These are phyloP conservation scores for Patiria miniata DNA, from an alignment of 35 echinoderm and acorn worm genomes.

Conservation along the genomic window DNA sequence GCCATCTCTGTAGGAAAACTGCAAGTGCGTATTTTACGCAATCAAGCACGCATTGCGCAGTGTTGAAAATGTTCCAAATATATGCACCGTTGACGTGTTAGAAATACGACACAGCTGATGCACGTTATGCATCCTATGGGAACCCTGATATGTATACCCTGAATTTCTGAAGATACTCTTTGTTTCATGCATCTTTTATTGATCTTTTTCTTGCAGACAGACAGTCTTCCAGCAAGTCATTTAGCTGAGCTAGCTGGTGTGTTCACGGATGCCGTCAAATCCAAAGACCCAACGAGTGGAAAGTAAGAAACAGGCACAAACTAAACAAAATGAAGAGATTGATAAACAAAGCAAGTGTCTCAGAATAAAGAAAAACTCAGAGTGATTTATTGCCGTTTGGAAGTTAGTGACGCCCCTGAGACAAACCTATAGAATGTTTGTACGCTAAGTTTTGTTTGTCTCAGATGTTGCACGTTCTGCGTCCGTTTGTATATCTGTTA, in stretches of 20 bases:
- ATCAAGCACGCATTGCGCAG: too few relatives aligned
- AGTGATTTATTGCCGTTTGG: background rate
- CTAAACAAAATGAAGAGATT: too few relatives aligned
- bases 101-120: too few relatives aligned
- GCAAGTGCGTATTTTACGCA: too few relatives aligned
- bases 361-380: background rate
- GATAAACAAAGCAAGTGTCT: background rate
- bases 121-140: background rate
- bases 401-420: too few relatives aligned
- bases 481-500: too few relatives aligned
- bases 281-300: constrained; percentile 57
- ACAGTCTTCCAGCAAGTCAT: constrained; percentile 42
- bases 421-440: too few relatives aligned
- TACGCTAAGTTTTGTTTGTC: too few relatives aligned
- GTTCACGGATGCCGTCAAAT: constrained; percentile 63
- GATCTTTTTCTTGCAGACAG: constrained; percentile 41
- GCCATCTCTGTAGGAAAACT: too few relatives aligned
- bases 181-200: background rate
- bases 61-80: too few relatives aligned
- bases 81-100: too few relatives aligned
- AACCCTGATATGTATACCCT: background rate
- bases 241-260: constrained; percentile 63
- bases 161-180: background rate
- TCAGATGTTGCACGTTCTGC: too few relatives aligned
- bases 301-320: constrained; percentile 41